Conservation (phyloP, 2,797 vertebrate species). For the Acipenser transmontanus region DNA sequence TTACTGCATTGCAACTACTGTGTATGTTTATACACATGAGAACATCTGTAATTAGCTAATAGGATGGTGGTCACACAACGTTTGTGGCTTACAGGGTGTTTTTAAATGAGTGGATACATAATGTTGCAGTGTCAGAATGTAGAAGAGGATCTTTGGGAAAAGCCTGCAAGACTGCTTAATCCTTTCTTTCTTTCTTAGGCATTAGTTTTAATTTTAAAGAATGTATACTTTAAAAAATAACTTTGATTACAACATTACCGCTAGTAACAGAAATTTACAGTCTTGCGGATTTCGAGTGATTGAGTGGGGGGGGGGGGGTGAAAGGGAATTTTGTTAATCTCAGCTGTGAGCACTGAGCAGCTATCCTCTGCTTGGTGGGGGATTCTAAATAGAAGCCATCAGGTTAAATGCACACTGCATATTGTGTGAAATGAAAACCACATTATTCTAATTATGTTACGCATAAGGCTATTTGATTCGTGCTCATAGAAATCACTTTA, state of each 20-base stretch:
- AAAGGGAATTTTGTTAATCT: conserved; percentile 10
- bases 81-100: too few species aligned
- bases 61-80: too few species aligned
- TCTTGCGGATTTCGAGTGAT: conserved; percentile 4
- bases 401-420: conserved; percentile 36
- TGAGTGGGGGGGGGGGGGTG: conserved; percentile 1
- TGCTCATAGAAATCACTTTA: too few species aligned
- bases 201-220: background rate
- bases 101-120: too few species aligned
- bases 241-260: background rate
- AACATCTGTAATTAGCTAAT: too few species aligned
- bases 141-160: too few species aligned
- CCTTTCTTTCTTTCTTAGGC: too few species aligned
- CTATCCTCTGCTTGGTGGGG: conserved; percentile 1
- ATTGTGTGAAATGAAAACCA: background rate
- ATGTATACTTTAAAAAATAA: conserved; percentile 1
- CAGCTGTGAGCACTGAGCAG: background rate
- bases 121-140: too few species aligned
- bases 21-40: too few species aligned
- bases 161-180: too few species aligned
- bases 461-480: background rate
- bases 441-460: background rate
- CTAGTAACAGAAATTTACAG: conserved; percentile 1
- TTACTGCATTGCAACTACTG: too few species aligned
- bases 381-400: conserved; percentile 24